Conservation (phyloP, 2,888 invertebrate genomes). For the Catotricha subobsoleta region DNA sequence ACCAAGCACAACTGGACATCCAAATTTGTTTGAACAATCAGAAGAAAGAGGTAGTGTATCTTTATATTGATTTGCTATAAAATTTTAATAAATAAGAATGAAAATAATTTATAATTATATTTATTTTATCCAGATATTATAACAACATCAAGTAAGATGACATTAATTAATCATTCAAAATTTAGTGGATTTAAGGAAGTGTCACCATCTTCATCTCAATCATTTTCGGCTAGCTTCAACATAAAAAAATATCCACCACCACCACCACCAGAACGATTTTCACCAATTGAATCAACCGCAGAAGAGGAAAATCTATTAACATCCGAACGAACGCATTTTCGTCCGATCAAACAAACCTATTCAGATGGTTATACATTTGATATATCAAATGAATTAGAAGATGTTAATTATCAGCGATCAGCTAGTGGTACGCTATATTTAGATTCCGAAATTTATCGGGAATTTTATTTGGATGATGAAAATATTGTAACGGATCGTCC, state of each 20-base stretch:
- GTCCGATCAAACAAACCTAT: constrained; percentile 50
- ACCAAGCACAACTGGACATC: too few relatives aligned
- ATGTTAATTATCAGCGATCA: constrained; percentile 46
- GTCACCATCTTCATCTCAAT: constrained; percentile 8
- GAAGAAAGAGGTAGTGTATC: too few relatives aligned
- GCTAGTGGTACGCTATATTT: constrained; percentile 43
- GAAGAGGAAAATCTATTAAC: constrained; percentile 50
- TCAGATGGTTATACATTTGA: constrained; percentile 58
- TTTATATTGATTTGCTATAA: too few relatives aligned
- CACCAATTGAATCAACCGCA: not conserved
- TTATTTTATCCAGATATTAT: not conserved
- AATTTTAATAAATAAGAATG: too few relatives aligned
- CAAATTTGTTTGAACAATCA: too few relatives aligned
- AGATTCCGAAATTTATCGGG: constrained; percentile 30
- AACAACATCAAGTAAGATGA: constrained; percentile 27
- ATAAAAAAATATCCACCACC: not conserved
- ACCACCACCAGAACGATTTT: not conserved
- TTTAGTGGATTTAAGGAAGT: constrained; percentile 18
- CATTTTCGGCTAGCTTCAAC: not conserved
- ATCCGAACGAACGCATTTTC: constrained; percentile 65
- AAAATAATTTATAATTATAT: not conserved
- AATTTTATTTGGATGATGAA: constrained; percentile 14
- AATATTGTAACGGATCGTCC: constrained; percentile 19
- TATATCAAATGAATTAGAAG: constrained; percentile 42
- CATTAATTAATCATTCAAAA: constrained; percentile 19